A percentile compares a stretch with the other conserved stretches of the same genome.
These are phyloP conservation scores for Labeo catla DNA, from an alignment of 2,113 vertebrate species.

Conservation along the genomic window DNA sequence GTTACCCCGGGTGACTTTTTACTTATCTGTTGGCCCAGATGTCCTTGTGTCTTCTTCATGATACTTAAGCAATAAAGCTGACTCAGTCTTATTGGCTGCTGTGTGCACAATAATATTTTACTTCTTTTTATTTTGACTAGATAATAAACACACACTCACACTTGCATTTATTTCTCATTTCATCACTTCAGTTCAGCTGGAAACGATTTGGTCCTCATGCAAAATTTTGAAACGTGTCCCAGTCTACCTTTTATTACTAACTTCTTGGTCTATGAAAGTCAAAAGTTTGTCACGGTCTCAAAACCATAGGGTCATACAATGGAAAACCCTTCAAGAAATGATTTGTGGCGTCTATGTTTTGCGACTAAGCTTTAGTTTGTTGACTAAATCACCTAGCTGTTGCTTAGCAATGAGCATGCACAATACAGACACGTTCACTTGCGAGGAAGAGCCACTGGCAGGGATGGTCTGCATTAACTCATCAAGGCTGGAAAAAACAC, in stretches of 20 bases:
- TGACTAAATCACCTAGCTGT: constrained; percentile 50
- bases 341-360: constrained; percentile 30
- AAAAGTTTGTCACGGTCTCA: background rate
- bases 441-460: background rate
- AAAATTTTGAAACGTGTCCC: background rate
- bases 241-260: background rate
- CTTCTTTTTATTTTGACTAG: background rate
- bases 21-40: constrained; percentile 44
- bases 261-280: background rate
- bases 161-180: background rate
- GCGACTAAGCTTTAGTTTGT: constrained; percentile 45
- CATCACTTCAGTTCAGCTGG: background rate
- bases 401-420: constrained; percentile 41
- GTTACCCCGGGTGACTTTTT: constrained; percentile 41
- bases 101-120: background rate
- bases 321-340: constrained; percentile 44
- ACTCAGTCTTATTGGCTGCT: background rate
- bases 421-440: constrained; percentile 1
- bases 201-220: background rate
- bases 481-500: constrained; percentile 3
- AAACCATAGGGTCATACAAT: constrained; percentile 11
- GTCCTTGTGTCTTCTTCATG: constrained; percentile 16
- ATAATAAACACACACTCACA: background rate
- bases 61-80: constrained; percentile 14
- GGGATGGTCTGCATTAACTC: background rate